Conservation (phyloP, 2,113 vertebrate species). For the Myodes glareolus region DNA sequence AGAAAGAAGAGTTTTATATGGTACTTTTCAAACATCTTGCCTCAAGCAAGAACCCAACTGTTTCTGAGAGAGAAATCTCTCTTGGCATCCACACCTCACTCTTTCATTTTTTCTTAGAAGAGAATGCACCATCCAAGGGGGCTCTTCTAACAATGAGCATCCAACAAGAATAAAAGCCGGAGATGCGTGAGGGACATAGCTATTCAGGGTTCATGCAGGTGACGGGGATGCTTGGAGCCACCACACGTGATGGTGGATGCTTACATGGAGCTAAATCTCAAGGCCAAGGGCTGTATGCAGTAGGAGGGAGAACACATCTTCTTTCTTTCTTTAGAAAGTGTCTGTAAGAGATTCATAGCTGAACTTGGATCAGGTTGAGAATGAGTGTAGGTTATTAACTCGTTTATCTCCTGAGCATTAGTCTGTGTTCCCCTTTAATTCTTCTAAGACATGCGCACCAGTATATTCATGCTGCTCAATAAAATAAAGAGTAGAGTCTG, state of each 20-base stretch:
- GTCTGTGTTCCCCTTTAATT: background rate
- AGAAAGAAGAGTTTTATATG: conserved; percentile 75
- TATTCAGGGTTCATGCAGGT: background rate
- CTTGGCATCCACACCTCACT: conserved; percentile 45
- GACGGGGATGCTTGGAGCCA: background rate
- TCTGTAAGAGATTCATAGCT: background rate
- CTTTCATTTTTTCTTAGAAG: conserved; percentile 48
- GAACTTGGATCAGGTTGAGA: conserved; percentile 6
- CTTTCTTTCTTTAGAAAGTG: background rate
- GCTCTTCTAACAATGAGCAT: conserved; percentile 31
- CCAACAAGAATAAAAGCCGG: conserved; percentile 24
- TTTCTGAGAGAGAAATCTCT: conserved; percentile 53
- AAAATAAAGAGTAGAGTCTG: conserved; percentile 42
- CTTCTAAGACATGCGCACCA: background rate
- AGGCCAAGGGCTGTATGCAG: background rate
- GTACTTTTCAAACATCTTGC: conserved; percentile 73
- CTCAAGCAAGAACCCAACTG: conserved; percentile 50
- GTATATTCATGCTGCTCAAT: background rate
- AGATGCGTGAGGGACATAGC: background rate
- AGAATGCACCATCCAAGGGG: conserved; percentile 10
- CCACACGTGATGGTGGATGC: background rate
- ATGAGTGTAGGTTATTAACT: conserved; percentile 33
- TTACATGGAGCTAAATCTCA: background rate
- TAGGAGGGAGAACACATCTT: background rate
- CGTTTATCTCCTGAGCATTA: background rate